Base-by-base conservation (phyloP, 2,797 vertebrate species). In the Lutjanus argentimaculatus region DNA sequence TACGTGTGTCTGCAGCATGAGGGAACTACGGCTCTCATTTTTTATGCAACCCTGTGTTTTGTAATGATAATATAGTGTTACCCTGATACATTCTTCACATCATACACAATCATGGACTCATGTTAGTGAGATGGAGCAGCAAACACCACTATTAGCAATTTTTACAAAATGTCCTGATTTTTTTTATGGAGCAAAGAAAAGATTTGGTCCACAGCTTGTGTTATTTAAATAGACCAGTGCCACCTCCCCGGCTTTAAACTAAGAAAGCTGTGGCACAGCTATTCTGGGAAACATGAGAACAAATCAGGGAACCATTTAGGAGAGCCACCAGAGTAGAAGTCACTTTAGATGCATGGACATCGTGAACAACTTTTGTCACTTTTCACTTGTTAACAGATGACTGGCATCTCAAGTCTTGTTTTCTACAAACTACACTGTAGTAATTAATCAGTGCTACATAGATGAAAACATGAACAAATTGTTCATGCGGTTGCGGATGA, bases 401-500 rank as follows among this genome's bases (percentile, higher is more conserved):
- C 55, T 61, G 61, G 2, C 21, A 57, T 45, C 64, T 25, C 0
- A 5, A 52, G 40, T 56, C 12, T 51, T 7, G 1, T 68, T 51
- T 53, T 67, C 6, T 66, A 2, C n/a, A 59, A 48, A 64, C 40
- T 43, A 25, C 46, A 64, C 40, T 43, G n/a, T 52, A 19, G 40
- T 48, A 56, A 75, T 57, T 5, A 67, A 71, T 4, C 8, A 12
- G 21, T 12, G 10, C 59, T 40, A 22, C 12, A 36, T n/a, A 25
- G 45, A 49, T 55, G 7, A 40, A 57, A 43, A 36, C 8, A 5
- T 49, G 12, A 62, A 67, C 57, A 30, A 42, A 45, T 51, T 66
- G 25, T 40, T 58, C 40, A 19, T 6, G 7, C 46, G 45, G 15
- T 16, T 71, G 49, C 14, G 77, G 25, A 72, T 71, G 67, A 64